phyloP scores from a whole-genome alignment of 2,113 vertebrate species.

The Datnioides undecimradiatus region DNA sequence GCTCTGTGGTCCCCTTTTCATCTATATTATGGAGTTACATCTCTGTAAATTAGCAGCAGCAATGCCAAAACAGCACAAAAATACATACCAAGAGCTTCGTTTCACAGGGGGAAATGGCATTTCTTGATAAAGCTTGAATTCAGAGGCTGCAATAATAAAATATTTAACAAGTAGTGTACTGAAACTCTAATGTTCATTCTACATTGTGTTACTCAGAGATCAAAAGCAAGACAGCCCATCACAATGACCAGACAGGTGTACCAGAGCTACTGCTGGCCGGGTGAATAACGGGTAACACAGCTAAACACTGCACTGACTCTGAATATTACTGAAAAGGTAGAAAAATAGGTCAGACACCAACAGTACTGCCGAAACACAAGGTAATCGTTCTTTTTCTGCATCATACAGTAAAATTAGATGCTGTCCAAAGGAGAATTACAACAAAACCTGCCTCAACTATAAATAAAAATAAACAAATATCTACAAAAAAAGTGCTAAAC shows the following conservation, averaged over 20 bases:
- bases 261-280: not conserved
- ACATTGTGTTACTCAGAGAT: not conserved
- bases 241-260: not conserved
- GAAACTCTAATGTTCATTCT: not conserved
- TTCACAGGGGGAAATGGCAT: not conserved
- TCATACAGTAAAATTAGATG: not conserved
- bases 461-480: not conserved
- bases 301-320: not conserved
- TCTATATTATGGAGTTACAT: constrained; percentile 11
- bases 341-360: not conserved
- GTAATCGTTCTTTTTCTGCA: not conserved
- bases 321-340: not conserved
- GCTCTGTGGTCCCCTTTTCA: constrained; percentile 18
- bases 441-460: not conserved
- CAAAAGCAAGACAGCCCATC: not conserved
- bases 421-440: not conserved
- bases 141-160: constrained; percentile 1
- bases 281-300: not conserved
- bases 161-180: not conserved
- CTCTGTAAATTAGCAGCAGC: constrained; percentile 1
- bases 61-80: constrained; percentile 42
- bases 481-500: not conserved
- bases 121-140: constrained; percentile 13
- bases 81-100: constrained; percentile 18
- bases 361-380: not conserved